A percentile compares a stretch with the other conserved stretches of the same genome.
These are phyloP conservation scores for Protobothrops mucrosquamatus DNA, from an alignment of 2,113 vertebrate species.

Conservation along the genomic window DNA sequence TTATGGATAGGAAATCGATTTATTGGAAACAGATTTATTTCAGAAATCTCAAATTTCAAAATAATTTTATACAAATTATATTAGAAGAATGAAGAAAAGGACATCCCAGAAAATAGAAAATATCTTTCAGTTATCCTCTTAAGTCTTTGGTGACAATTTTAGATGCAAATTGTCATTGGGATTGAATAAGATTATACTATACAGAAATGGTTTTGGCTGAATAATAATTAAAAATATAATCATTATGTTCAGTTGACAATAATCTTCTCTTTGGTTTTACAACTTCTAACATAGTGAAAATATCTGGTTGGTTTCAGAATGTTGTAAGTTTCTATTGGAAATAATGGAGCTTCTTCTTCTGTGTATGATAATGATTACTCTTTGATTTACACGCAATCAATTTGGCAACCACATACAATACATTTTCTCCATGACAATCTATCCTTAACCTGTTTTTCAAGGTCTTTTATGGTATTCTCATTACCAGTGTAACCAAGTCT, in stretches of 20 bases:
- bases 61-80: neutral
- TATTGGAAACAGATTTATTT: neutral
- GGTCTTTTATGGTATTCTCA: no score
- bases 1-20: neutral
- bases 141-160: neutral
- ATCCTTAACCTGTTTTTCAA: no score
- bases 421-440: neutral
- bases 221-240: neutral
- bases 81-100: neutral
- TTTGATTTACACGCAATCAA: neutral
- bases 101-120: neutral
- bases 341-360: neutral
- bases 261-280: neutral
- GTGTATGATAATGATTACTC: neutral
- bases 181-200: neutral
- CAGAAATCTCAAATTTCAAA: slow-evolving; percentile 4
- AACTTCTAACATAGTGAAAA: neutral
- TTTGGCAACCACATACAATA: neutral
- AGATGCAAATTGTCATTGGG: neutral
- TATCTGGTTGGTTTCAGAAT: neutral
- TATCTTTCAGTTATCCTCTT: neutral
- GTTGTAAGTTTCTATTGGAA: neutral
- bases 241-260: neutral
- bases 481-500: neutral
- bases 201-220: neutral